Evolutionary conservation across 2,888 invertebrate species (phyloP), one percentile per base, ranked within the genome.

Genomic region (Xylocampa areola): DNA sequence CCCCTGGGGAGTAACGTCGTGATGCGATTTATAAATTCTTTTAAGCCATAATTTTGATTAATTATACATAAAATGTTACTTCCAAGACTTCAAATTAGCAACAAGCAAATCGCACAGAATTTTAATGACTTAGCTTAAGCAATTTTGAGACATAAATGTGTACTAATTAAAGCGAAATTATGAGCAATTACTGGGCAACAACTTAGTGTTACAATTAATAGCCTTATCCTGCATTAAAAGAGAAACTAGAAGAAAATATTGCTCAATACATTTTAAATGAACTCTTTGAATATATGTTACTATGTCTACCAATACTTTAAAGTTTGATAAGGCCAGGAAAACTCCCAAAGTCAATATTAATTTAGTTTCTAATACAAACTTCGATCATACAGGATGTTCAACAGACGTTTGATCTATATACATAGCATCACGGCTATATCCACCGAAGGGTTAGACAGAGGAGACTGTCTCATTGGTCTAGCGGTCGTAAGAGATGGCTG

Each of bases 131-230:
- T 2, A 23, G 13, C 13, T 43, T 33, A 45, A 25, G 33, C 44
- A 47, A 52, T 48, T 47, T 53, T 36, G 37, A 43, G 53, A 47
- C 43, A 33, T 50, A 53, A 44, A 54, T 41, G 33, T 32, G 13
- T 17, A 44, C 6, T 52, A 45, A 68, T 68, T 60, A 57, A 57
- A 47, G 23, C 2, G n/a, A 40, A 68, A 65, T 68, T 57, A 65
- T 32, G 25, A 53, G 43, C 29, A 55, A 63, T 68, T 55, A 43
- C 30, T 45, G 10, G n/a, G 2, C 8, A 11, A 2, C 13, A 17
- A 55, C n/a, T 52, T 45, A 48, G 16, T 32, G 21, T 41, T n/a
- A 33, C 14, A 37, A 37, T 43, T 44, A 30, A 43, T 23, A 39
- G 52, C 16, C 4, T 5, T 43, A 50, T 54, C 39, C 43, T 45